phyloP scores from a whole-genome alignment of 2,888 invertebrate genomes.

The Drosophila prolongata region DNA sequence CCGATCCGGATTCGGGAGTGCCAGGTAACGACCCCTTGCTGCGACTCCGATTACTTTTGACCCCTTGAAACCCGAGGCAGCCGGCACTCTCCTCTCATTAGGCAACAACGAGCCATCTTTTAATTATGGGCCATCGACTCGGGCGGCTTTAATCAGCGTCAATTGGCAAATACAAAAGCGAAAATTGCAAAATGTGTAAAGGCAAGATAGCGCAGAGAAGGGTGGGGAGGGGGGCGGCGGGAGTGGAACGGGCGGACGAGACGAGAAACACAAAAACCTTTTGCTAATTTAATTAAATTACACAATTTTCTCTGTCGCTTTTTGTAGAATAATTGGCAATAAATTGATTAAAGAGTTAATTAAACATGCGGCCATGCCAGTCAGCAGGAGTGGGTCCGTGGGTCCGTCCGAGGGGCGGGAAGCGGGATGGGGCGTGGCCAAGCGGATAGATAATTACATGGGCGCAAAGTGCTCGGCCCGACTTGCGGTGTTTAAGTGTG shows the following conservation, averaged over 20 bases:
- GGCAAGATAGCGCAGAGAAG: conserved; percentile 7
- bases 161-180: conserved; percentile 74
- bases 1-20: not conserved
- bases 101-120: conserved; percentile 56
- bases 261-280: conserved; percentile 68
- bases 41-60: conserved; percentile 30
- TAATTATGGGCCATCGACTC: conserved; percentile 71
- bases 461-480: conserved; percentile 54
- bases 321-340: conserved; percentile 77
- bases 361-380: conserved; percentile 61
- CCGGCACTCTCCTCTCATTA: conserved; percentile 52
- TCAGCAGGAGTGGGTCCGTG: not conserved
- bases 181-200: conserved; percentile 61
- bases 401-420: not conserved
- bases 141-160: conserved; percentile 71
- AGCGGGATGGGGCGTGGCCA: conserved; percentile 5
- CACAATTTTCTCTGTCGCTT: conserved; percentile 73
- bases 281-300: conserved; percentile 79
- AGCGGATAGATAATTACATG: conserved; percentile 70
- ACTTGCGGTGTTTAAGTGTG: conserved; percentile 18
- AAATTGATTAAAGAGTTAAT: conserved; percentile 78
- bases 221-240: no score
- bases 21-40: not conserved
- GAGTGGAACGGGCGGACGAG: not conserved
- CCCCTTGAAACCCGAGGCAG: conserved; percentile 1